Evolutionary conservation across 2,888 invertebrate genomes (phyloP), one percentile per base, ranked within the genome.

Genomic region (Trichacis sp.): DNA sequence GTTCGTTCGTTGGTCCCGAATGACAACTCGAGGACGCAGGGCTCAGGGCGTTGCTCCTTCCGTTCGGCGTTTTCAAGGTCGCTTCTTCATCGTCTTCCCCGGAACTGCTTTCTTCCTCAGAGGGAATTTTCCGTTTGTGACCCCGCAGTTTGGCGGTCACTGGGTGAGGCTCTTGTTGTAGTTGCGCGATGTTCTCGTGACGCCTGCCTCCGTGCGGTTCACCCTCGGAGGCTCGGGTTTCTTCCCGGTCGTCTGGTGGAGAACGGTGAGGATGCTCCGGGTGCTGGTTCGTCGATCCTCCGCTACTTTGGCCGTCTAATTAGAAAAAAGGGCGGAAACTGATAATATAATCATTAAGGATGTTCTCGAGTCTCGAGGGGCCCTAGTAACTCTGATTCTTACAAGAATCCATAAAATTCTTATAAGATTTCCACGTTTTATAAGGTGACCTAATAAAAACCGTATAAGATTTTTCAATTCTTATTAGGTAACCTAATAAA

Each of bases 81-180:
- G 76, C 4, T 8, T 86, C 86, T 14, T 87, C 86, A 52, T 88
- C 87, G 19, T 87, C 87, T 61, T 87, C 87, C 1, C 86, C 86
- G 12, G 85, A 85, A 54, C 84, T 85, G 59, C 83, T 82, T 18
- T 87, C 87, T 29, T 89, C 85, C 36, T 79, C 83, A 57, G 78
- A 78, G 9, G 88, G 86, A 45, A 87, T 86, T 83, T 91, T 91
- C 54, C 91, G 85, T 76, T 91, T 91, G 56, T 87, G 87, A 0
- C 87, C 88, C 53, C 90, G 86, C 54, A 77, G 58, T 48, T 82
- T 82, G 0, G 75, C 76, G 1, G 75, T 70, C 1, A 77, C 58
- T 1, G 77, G 66, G 17, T 78, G 80, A 0, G 79, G 68, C 30
- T 81, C 81, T 33, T 70, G 85, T 66, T 88, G 88, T 17, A 88